Evolutionary conservation across 2,888 invertebrate genomes (phyloP).

Genomic region (Peribatodes rhomboidaria): DNA sequence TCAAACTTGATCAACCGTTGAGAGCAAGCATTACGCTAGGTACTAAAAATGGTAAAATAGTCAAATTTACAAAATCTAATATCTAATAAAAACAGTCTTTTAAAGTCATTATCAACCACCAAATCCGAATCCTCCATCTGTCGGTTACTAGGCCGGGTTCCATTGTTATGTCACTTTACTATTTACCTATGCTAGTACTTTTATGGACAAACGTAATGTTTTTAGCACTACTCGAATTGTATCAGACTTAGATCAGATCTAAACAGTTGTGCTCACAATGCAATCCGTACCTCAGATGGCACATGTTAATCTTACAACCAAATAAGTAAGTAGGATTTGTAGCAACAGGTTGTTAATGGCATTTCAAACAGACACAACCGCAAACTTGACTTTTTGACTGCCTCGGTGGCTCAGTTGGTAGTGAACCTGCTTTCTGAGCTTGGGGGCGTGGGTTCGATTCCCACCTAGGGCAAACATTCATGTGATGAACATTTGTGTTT

Average conservation of each 20-base stretch:
- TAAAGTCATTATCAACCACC: conserved; percentile 2
- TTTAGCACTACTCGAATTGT: conserved; percentile 22
- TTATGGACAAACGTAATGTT: conserved; percentile 11
- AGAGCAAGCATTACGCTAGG: too few species aligned
- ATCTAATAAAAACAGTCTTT: not conserved
- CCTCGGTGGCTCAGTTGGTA: too few species aligned
- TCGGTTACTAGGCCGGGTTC: conserved; percentile 32
- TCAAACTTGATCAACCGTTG: too few species aligned
- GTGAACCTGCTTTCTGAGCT: too few species aligned
- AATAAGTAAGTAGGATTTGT: conserved; percentile 9
- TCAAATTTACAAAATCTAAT: too few species aligned
- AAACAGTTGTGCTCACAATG: conserved; percentile 17
- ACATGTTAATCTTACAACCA: conserved; percentile 7
- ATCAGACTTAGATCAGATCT: conserved; percentile 15
- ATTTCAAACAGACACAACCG: not conserved
- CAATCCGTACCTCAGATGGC: conserved; percentile 3
- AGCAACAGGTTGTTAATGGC: conserved; percentile 5
- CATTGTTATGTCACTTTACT: conserved; percentile 15
- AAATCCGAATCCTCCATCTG: conserved; percentile 4
- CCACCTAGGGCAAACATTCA: too few species aligned
- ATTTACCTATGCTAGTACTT: conserved; percentile 8
- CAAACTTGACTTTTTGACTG: too few species aligned
- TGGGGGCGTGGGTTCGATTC: too few species aligned
- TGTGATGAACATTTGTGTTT: too few species aligned
- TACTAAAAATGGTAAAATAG: too few species aligned